Conservation (phyloP, 2,888 invertebrate species). For the Epinotia demarniana region DNA sequence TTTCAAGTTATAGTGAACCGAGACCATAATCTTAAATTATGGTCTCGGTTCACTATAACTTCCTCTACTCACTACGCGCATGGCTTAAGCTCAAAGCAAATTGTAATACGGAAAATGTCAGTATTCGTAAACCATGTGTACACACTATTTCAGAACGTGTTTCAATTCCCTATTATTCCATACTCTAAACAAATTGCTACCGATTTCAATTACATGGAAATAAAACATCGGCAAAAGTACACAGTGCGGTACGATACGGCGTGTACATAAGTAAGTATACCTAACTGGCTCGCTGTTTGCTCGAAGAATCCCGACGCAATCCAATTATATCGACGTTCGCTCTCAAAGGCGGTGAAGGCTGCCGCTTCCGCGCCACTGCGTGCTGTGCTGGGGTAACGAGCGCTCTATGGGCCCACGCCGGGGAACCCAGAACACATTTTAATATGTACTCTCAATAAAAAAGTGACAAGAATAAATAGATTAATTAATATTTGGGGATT, state of each 20-base stretch:
- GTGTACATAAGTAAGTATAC: constrained; percentile 7
- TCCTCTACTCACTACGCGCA: too few species aligned
- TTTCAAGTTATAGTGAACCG: too few species aligned
- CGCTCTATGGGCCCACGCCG: constrained; percentile 1
- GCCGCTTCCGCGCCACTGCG: constrained; percentile 53
- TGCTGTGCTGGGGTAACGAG: constrained; percentile 28
- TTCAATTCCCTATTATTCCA: neutral
- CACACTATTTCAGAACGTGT: neutral
- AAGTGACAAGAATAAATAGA: too few species aligned
- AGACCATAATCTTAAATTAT: too few species aligned
- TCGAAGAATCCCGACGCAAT: constrained; percentile 68
- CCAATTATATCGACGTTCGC: constrained; percentile 76
- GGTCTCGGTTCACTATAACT: too few species aligned
- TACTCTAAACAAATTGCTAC: neutral
- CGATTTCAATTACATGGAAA: neutral
- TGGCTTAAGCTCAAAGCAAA: too few species aligned
- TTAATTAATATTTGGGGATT: too few species aligned
- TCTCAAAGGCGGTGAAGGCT: constrained; percentile 68
- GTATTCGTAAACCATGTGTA: neutral
- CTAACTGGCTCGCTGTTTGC: constrained; percentile 41
- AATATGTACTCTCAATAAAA: neutral
- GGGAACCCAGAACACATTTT: neutral
- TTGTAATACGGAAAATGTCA: neutral
- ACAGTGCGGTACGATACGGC: neutral
- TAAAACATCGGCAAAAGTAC: neutral